Evolutionary conservation across 2,888 invertebrate species (phyloP).

Genomic region (Cantharis nigra): DNA sequence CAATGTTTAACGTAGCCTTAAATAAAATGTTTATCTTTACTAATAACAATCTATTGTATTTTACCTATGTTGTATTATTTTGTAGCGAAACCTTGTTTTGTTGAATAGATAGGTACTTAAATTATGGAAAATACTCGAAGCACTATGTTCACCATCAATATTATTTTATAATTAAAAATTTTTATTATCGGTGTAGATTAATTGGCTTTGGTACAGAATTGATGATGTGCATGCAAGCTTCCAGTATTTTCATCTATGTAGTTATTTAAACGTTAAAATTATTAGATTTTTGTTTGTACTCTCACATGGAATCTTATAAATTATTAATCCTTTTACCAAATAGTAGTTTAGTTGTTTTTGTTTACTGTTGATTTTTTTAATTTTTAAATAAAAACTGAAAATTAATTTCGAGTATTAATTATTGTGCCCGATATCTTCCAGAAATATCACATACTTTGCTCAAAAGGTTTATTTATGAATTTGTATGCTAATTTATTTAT

Average conservation of each 20-base stretch:
- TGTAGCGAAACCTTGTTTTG: background rate
- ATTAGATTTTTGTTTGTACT: background rate
- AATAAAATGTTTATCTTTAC: background rate
- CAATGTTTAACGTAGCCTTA: constrained; percentile 25
- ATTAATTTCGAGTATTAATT: background rate
- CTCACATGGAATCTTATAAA: background rate
- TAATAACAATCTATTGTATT: background rate
- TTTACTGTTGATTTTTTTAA: background rate
- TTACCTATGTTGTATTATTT: background rate
- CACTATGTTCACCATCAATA: background rate
- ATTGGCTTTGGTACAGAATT: background rate
- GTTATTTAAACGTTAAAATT: background rate
- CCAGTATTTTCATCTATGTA: background rate
- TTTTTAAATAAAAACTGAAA: background rate
- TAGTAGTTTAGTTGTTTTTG: background rate
- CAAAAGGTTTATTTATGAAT: too few relatives aligned
- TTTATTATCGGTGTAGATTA: background rate
- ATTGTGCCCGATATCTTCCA: too few relatives aligned
- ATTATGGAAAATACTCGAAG: background rate
- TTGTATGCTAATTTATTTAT: too few relatives aligned
- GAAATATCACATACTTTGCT: too few relatives aligned
- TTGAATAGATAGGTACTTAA: background rate
- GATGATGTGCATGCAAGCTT: background rate
- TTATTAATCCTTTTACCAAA: background rate
- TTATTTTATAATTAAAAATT: background rate